These are phyloP conservation scores for Sciurus carolinensis DNA, from an alignment of 2,797 vertebrate genomes.

Conservation along the genomic window DNA sequence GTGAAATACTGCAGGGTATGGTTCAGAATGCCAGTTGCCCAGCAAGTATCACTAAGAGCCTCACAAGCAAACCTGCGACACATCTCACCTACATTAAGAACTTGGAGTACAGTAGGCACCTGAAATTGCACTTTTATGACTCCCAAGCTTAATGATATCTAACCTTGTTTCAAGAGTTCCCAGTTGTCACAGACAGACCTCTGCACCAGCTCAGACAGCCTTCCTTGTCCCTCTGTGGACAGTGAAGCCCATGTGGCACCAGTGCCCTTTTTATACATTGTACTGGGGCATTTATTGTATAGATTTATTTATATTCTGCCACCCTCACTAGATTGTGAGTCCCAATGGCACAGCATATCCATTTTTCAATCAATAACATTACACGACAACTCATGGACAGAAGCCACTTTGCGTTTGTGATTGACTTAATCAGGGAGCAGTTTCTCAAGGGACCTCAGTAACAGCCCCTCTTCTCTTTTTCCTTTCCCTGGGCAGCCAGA, in stretches of 20 bases:
- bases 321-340: neutral
- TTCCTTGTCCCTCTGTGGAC: too few species aligned
- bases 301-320: neutral
- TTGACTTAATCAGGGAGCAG: neutral
- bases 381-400: too few species aligned
- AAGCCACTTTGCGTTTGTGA: neutral
- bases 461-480: neutral
- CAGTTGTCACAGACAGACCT: neutral
- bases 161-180: too few species aligned
- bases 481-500: neutral
- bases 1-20: neutral
- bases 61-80: neutral
- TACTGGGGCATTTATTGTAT: rapidly evolving
- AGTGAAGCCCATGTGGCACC: rapidly evolving
- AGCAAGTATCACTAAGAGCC: neutral
- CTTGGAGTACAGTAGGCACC: rapidly evolving
- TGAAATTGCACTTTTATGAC: neutral
- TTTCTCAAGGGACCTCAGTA: neutral
- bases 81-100: neutral
- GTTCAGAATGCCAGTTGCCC: neutral
- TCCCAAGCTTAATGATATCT: neutral
- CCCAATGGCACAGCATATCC: rapidly evolving
- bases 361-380: neutral
- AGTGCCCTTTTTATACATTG: rapidly evolving
- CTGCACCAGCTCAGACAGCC: neutral